Percentiles rank a stretch among this genome's conserved stretches.
Evolutionary conservation across 2,888 invertebrate genomes (phyloP).

Genomic region (Ditylenchus weischeri): DNA sequence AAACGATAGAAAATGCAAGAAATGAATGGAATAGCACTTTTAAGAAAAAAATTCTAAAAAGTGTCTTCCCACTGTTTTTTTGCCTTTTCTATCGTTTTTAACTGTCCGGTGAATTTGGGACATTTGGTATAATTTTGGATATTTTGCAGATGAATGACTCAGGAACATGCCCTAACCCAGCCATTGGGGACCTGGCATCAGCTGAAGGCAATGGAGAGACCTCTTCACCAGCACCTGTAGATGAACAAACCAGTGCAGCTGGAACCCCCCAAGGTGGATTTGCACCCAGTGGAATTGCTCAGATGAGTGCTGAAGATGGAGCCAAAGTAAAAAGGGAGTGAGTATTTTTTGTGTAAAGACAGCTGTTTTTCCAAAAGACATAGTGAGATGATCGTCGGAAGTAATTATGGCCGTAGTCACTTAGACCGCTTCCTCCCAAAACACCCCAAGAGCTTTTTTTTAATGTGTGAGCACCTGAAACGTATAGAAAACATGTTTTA

Average conservation of each 20-base stretch:
- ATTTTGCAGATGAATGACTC: constrained; percentile 8
- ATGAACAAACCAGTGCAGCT: constrained; percentile 6
- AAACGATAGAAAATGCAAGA: too few relatives aligned
- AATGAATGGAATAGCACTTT: too few relatives aligned
- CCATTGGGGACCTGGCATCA: constrained; percentile 6
- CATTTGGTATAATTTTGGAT: too few relatives aligned
- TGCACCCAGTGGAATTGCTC: not conserved
- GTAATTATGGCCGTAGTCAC: too few relatives aligned
- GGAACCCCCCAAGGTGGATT: constrained; percentile 7
- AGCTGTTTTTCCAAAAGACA: not conserved
- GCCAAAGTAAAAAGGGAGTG: constrained; percentile 8
- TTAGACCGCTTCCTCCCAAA: too few relatives aligned
- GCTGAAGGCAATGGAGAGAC: not conserved
- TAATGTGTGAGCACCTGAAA: too few relatives aligned
- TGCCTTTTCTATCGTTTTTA: too few relatives aligned
- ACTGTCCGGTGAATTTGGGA: too few relatives aligned
- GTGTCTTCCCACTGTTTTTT: too few relatives aligned
- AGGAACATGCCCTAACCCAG: not conserved
- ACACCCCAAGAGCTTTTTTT: too few relatives aligned
- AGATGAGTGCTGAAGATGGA: constrained; percentile 11
- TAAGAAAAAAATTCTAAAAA: too few relatives aligned
- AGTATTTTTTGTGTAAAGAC: not conserved
- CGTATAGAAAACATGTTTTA: too few relatives aligned
- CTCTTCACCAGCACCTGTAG: not conserved
- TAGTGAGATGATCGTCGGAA: not conserved